Conservation (phyloP, 2,113 vertebrate genomes). For the Albula glossodonta region DNA sequence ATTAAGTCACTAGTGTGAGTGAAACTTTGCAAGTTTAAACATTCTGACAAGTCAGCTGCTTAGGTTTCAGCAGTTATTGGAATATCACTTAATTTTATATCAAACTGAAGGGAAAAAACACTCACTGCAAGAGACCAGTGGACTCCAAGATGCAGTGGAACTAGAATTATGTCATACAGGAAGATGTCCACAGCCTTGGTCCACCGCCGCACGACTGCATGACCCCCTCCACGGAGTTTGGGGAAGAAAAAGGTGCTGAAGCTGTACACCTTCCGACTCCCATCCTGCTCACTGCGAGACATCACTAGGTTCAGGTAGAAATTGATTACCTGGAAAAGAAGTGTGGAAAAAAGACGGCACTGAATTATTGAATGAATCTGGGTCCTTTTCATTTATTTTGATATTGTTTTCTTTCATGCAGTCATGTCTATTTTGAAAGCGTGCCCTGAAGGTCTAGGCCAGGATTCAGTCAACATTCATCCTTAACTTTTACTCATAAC, state of each 20-base stretch:
- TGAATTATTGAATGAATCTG: not conserved
- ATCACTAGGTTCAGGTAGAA: constrained; percentile 90
- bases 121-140: constrained; percentile 92
- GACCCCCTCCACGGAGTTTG: constrained; percentile 76
- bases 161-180: constrained; percentile 78
- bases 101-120: constrained; percentile 2
- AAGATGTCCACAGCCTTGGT: constrained; percentile 87
- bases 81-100: not conserved
- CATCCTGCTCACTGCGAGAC: constrained; percentile 72
- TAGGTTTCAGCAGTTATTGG: no score
- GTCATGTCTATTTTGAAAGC: no score
- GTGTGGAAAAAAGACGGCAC: not conserved
- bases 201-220: constrained; percentile 83
- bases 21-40: no score
- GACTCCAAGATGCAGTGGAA: constrained; percentile 82
- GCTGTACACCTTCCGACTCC: constrained; percentile 72
- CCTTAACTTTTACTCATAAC: no score
- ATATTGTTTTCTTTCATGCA: no score
- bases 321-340: constrained; percentile 80
- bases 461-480: no score
- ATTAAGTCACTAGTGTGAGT: no score
- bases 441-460: no score
- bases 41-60: no score
- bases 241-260: constrained; percentile 93
- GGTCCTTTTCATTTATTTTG: no score